Percentiles rank a stretch among this genome's conserved stretches.
Conservation (phyloP, 2,888 invertebrate genomes). For the Campopleginae sp. region DNA sequence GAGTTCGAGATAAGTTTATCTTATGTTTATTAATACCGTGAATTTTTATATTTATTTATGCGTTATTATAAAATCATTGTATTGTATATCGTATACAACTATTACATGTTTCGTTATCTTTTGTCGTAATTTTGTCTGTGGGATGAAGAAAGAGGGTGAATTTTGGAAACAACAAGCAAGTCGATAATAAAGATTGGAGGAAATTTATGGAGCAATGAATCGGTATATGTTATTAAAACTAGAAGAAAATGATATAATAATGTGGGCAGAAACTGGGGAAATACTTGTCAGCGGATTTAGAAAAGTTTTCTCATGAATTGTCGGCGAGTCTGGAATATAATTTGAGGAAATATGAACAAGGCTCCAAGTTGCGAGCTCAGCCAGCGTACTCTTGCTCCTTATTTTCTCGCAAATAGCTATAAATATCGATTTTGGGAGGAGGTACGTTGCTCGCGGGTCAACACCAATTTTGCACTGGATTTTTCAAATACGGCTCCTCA, state of each 20-base stretch:
- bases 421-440: constrained; percentile 5
- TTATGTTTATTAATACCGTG: too few relatives aligned
- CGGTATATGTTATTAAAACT: neutral
- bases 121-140: too few relatives aligned
- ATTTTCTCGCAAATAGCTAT: constrained; percentile 14
- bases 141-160: neutral
- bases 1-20: too few relatives aligned
- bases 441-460: constrained; percentile 6
- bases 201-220: neutral
- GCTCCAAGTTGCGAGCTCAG: neutral
- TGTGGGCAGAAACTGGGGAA: neutral
- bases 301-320: constrained; percentile 11
- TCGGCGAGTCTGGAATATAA: neutral
- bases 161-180: neutral
- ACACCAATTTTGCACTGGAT: neutral
- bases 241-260: neutral
- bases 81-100: too few relatives aligned
- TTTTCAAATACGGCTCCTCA: too few relatives aligned
- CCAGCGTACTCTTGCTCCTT: neutral
- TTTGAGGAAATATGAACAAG: constrained; percentile 5
- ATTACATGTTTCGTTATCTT: too few relatives aligned
- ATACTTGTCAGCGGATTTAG: constrained; percentile 1
- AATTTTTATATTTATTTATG: too few relatives aligned
- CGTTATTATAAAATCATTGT: too few relatives aligned
- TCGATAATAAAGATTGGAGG: neutral